phyloP scores from a whole-genome alignment of 2,888 invertebrate species.

The Caenorhabditis auriculariae region DNA sequence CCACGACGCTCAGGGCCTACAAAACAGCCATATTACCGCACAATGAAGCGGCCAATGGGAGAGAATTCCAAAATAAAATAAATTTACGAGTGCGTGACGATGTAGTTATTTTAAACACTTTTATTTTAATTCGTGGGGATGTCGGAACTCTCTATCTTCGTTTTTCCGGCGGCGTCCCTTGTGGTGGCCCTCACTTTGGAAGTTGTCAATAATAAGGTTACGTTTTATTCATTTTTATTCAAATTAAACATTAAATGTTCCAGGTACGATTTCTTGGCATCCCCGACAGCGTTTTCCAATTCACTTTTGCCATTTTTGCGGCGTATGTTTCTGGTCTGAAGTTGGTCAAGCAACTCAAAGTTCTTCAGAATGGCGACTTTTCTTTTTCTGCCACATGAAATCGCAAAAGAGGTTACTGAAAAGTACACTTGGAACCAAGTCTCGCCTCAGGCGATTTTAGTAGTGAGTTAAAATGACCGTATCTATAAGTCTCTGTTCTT shows the following conservation, averaged over 20 bases:
- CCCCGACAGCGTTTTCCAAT: conserved; percentile 24
- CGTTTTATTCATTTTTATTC: not conserved
- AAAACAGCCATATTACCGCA: too few relatives aligned
- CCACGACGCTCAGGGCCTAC: too few relatives aligned
- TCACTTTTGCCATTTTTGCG: conserved; percentile 10
- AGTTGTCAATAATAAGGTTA: too few relatives aligned
- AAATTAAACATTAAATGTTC: not conserved
- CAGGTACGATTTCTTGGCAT: conserved; percentile 9
- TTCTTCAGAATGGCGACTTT: conserved; percentile 7
- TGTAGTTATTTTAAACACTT: too few relatives aligned
- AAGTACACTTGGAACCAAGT: conserved; percentile 7
- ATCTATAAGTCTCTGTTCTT: not conserved
- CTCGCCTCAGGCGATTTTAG: conserved; percentile 2
- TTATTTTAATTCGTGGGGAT: too few relatives aligned
- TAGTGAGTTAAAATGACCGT: not conserved
- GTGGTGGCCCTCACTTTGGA: not conserved
- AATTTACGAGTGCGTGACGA: too few relatives aligned
- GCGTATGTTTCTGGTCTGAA: not conserved
- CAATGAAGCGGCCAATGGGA: too few relatives aligned
- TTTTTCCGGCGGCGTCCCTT: not conserved
- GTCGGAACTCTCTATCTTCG: too few relatives aligned
- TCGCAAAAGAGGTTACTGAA: not conserved
- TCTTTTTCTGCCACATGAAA: conserved; percentile 1
- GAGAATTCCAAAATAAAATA: too few relatives aligned
- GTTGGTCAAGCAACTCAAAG: not conserved